phyloP scores from a whole-genome alignment of 2,113 vertebrate species.

The Abramis brama region DNA sequence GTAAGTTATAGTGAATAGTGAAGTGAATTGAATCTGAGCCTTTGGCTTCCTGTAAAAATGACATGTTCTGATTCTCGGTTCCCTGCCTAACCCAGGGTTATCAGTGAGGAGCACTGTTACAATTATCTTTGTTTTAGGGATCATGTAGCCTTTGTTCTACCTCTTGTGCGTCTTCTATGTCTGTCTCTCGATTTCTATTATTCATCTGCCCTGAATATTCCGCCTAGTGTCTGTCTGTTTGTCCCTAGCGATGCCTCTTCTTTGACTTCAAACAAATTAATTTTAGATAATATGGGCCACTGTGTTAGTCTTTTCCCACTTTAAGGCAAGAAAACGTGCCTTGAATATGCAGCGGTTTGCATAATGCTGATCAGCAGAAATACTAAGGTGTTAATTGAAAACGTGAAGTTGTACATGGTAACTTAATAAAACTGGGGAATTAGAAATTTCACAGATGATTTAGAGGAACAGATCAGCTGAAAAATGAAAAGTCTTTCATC shows the following conservation, averaged over 20 bases:
- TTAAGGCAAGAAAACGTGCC: not conserved
- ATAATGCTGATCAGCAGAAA: constrained; percentile 7
- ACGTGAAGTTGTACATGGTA: not conserved
- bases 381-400: constrained; percentile 14
- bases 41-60: not conserved
- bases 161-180: not conserved
- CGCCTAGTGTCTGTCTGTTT: not conserved
- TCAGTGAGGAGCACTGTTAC: not conserved
- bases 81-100: not conserved
- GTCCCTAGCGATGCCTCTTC: constrained; percentile 5
- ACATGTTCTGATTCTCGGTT: not conserved
- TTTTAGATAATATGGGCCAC: constrained; percentile 7
- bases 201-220: constrained; percentile 3
- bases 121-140: not conserved
- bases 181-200: not conserved
- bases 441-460: not conserved
- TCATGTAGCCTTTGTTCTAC: constrained; percentile 10
- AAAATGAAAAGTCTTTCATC: constrained; percentile 6
- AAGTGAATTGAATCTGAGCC: not conserved
- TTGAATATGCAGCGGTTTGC: constrained; percentile 5
- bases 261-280: constrained; percentile 24
- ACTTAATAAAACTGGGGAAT: not conserved
- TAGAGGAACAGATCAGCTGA: not conserved
- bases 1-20: too few species aligned
- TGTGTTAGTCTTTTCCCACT: constrained; percentile 5